Evolutionary conservation across 35 echinoderm and acorn worm genomes (phyloP).

Genomic region (Heliocidaris erythrogramma): DNA sequence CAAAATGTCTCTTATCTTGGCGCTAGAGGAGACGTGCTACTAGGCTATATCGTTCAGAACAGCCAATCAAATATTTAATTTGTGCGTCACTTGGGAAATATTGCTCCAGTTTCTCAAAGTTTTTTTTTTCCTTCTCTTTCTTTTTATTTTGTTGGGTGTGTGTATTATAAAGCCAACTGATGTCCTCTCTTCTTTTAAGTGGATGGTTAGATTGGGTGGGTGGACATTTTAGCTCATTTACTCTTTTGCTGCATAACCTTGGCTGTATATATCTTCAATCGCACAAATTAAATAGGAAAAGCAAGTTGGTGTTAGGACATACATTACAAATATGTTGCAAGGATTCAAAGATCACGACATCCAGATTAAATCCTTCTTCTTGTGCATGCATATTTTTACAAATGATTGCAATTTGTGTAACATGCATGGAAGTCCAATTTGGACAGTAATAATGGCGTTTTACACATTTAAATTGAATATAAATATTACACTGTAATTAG

Average conservation of each 20-base stretch:
- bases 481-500: too few relatives aligned
- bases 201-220: neutral
- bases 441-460: too few relatives aligned
- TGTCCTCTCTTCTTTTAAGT: neutral
- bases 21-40: neutral
- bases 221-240: neutral
- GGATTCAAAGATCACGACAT: too few relatives aligned
- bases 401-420: too few relatives aligned
- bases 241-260: neutral
- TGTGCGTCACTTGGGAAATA: conserved; percentile 1
- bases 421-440: too few relatives aligned
- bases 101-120: neutral
- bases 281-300: too few relatives aligned
- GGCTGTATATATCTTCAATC: too few relatives aligned
- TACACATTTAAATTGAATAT: too few relatives aligned
- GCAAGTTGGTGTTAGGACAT: too few relatives aligned
- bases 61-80: conserved; percentile 13
- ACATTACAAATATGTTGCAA: too few relatives aligned
- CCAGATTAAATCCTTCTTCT: too few relatives aligned
- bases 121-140: neutral
- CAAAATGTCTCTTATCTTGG: neutral
- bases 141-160: neutral
- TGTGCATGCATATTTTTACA: too few relatives aligned
- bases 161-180: neutral
- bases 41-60: neutral